Evolutionary conservation across 2,113 vertebrate genomes (phyloP), one percentile per base, ranked within the genome.

Genomic region (Regulus satrapa): DNA sequence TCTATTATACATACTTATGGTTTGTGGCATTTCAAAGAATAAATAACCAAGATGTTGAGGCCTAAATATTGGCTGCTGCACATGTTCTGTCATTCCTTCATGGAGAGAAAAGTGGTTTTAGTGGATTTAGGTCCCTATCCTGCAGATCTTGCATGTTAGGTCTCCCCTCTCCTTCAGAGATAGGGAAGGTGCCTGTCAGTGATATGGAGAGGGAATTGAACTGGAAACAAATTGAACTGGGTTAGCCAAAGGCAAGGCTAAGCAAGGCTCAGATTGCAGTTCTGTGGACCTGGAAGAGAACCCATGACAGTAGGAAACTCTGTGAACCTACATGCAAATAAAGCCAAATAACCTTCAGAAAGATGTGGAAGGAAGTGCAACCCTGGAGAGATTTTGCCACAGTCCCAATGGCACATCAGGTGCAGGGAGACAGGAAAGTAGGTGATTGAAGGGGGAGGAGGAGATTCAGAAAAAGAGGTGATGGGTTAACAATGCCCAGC

Each of bases 31-130:
- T 97, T 96, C 81, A 80, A 82, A 91, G 94, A 97, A 95, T 97
- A 97, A 96, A 96, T 97, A 96, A 95, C 95, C 97, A 96, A 92
- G 97, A 97, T 97, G 96, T 92, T 97, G 97, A 85, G 94, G 94
- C 85, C 96, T 97, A 97, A 97, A 97, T 94, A 97, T 97, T 97
- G 97, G 97, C 97, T 97, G 93, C 92, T 89, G 92, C 94, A 97
- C 97, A 95, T 94, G 93, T 96, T 91, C 95, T 97, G 97, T 97
- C 97, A 86, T 95, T 96, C 58, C 81, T 81, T 79, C 51, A 3
- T 72, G 55, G 87, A 64, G 76, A 83, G 29, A 45, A 73, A 91
- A 89, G 48, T 12, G 61, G 71, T 56, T 54, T 54, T 68, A 84
- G 66, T 85, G 78, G 87, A 36, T 85, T 71, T 81, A 29, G 72